Conservation (phyloP, 2,888 invertebrate species). For the Hanleya hanleyi region DNA sequence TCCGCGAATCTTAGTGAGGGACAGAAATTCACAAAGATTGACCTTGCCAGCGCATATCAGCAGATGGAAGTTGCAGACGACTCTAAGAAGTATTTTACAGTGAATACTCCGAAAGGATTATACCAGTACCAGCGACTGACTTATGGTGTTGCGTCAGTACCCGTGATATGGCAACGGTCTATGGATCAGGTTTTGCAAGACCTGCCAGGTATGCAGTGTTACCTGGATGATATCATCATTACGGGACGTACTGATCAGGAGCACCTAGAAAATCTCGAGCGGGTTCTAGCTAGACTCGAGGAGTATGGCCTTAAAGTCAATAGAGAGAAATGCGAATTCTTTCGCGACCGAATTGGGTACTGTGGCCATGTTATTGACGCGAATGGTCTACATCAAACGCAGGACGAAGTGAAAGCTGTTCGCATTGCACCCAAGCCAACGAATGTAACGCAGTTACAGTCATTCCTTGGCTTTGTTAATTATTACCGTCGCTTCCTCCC, state of each 20-base stretch:
- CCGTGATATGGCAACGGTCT: neutral
- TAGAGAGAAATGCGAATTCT: neutral
- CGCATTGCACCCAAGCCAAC: slow-evolving; percentile 10
- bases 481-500: neutral
- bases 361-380: neutral
- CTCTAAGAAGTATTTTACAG: too few species aligned
- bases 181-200: neutral
- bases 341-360: neutral
- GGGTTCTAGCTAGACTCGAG: neutral
- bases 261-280: neutral
- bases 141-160: neutral
- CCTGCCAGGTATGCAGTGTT: neutral
- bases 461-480: neutral
- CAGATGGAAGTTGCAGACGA: neutral
- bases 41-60: slow-evolving; percentile 20
- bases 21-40: slow-evolving; percentile 25
- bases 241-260: neutral
- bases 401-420: neutral
- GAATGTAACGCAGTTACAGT: neutral
- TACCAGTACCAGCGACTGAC: neutral
- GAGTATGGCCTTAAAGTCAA: neutral
- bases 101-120: too few species aligned
- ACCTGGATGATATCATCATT: neutral
- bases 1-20: too few species aligned
- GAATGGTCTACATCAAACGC: neutral